A percentile compares a stretch with the other conserved stretches of the same genome.
These are phyloP conservation scores for Scelioninae gen. 1 DNA, from an alignment of 2,888 invertebrate genomes.

Conservation along the genomic window DNA sequence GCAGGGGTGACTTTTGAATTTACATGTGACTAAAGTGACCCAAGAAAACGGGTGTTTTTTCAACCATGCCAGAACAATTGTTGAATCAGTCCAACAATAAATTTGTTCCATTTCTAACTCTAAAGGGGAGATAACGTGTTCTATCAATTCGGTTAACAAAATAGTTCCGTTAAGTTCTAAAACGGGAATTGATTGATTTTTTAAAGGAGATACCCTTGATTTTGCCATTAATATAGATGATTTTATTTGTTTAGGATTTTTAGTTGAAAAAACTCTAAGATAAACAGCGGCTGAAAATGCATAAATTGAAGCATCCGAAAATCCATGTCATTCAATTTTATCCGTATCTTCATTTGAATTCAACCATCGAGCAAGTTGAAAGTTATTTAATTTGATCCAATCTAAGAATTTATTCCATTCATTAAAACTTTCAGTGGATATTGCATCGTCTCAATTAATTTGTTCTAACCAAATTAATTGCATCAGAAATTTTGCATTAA, in stretches of 20 bases:
- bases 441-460: too few relatives aligned
- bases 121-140: background rate
- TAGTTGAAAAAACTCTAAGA: background rate
- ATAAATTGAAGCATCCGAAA: background rate
- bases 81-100: too few relatives aligned
- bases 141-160: background rate
- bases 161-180: constrained; percentile 3
- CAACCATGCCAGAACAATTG: too few relatives aligned
- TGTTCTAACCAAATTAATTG: background rate
- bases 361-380: background rate
- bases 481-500: background rate
- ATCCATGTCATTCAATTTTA: background rate
- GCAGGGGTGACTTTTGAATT: background rate
- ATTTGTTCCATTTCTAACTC: background rate
- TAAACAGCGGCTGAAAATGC: constrained; percentile 9
- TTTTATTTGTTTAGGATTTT: background rate
- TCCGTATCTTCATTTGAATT: background rate
- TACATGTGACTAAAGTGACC: too few relatives aligned
- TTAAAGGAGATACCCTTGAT: too few relatives aligned
- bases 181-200: background rate
- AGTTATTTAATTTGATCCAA: background rate
- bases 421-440: background rate
- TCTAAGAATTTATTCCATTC: background rate
- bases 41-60: too few relatives aligned
- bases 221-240: background rate